Evolutionary conservation across 2,888 invertebrate species (phyloP).

Genomic region (Himalopsyche tibetana): DNA sequence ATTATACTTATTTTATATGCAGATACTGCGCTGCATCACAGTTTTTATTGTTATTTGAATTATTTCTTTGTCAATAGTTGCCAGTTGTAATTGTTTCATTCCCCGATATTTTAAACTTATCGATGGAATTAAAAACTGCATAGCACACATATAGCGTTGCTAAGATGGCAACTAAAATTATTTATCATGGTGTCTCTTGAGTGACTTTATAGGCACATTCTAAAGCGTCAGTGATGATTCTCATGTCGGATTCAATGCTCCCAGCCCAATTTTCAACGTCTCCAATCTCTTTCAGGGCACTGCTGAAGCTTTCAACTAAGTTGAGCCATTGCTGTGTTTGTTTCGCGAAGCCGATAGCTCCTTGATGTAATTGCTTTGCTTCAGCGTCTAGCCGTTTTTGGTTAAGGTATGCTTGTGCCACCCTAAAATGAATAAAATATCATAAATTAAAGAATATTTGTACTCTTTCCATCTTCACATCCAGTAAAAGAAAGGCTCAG

Average conservation of each 20-base stretch:
- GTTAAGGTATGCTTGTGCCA: slow-evolving; percentile 98
- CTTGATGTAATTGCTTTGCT: slow-evolving; percentile 95
- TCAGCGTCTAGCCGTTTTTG: slow-evolving; percentile 98
- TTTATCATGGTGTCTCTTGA: slow-evolving; percentile 69
- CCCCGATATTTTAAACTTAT: too few species aligned
- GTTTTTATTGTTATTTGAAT: too few species aligned
- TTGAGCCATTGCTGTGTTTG: slow-evolving; percentile 98
- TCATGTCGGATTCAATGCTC: slow-evolving; percentile 97
- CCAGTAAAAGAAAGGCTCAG: too few species aligned
- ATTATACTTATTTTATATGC: too few species aligned
- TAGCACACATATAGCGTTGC: neutral
- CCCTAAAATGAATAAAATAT: slow-evolving; percentile 78
- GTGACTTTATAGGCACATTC: slow-evolving; percentile 94
- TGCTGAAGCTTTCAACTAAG: slow-evolving; percentile 91
- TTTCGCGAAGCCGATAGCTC: slow-evolving; percentile 95
- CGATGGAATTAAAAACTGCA: neutral
- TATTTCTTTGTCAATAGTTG: too few species aligned
- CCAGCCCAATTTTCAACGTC: slow-evolving; percentile 99
- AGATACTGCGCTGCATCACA: too few species aligned
- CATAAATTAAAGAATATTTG: neutral
- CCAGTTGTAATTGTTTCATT: too few species aligned
- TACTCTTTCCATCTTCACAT: too few species aligned
- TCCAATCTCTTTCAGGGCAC: slow-evolving; percentile 95
- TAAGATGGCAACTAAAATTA: slow-evolving; percentile 10
- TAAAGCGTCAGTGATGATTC: slow-evolving; percentile 92